Evolutionary conservation across 2,113 vertebrate genomes (phyloP), one percentile per base, ranked within the genome.

Genomic region (Melanerpes formicivorus): DNA sequence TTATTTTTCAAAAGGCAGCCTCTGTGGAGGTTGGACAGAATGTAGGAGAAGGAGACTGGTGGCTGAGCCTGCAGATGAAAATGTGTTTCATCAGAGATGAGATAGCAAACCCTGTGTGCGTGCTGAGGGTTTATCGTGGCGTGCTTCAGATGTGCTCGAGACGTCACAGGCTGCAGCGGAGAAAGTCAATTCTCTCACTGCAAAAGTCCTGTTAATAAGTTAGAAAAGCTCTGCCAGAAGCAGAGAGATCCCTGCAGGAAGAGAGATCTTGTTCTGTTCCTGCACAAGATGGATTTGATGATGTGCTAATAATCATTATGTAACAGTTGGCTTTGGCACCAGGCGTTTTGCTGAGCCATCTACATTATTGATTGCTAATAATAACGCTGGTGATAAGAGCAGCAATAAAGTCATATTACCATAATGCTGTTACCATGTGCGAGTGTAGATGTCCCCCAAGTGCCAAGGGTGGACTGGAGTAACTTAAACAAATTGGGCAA

Each of bases 11-110:
- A 44, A 52, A 76, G 37, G 59, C 59, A 52, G 22, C 50, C 22
- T 52, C 22, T 79, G 30, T 2, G 62, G 71, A 54, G 13, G 27
- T 56, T 90, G 50, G 54, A 10, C 29, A 46, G 60, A 87, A 55
- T 46, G 64, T 15, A 58, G 54, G 18, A 64, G 65, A 2, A 88
- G 29, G 26, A 84, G 66, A 34, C 32, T 58, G 58, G 78, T 54
- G 72, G 59, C 81, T 80, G 82, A 91, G 62, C 58, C 58, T 86
- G 80, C 65, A 95, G 69, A 70, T 83, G 70, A 80, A 95, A 80
- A 78, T 60, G 52, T 17, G 23, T 86, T 93, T 71, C n/a, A 58
- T 93, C 56, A 60, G 69, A 75, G 48, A 86, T 26, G 82, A 90
- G 82, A 66, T 74, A 59, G 48, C 73, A 93, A 83, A 90, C 93